phyloP scores from a whole-genome alignment of 1,140 invertebrate genomes.

The Drosophila teissieri region DNA sequence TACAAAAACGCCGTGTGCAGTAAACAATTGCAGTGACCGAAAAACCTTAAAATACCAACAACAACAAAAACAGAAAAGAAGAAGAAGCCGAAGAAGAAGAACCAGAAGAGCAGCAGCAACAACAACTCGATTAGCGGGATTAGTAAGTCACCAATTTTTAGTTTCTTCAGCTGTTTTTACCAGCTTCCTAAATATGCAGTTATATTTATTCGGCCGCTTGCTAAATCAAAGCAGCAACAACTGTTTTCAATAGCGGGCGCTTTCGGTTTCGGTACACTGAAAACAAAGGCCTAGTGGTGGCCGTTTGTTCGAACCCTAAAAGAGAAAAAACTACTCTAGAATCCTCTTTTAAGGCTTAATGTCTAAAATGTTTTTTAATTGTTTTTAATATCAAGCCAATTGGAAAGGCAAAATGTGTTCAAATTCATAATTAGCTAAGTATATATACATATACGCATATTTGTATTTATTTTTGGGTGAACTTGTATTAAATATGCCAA shows the following conservation, averaged over 20 bases:
- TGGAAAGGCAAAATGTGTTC: no score
- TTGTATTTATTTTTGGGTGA: no score
- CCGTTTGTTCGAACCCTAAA: no score
- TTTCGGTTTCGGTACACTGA: conserved; percentile 21
- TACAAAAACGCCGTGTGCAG: conserved; percentile 10
- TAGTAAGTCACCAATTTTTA: conserved; percentile 23
- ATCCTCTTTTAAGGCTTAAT: no score
- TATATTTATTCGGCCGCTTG: not conserved
- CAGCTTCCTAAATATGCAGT: not conserved
- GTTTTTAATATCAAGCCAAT: no score
- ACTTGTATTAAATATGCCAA: no score
- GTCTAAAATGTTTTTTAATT: no score
- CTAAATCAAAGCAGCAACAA: conserved; percentile 37
- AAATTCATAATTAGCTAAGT: no score
- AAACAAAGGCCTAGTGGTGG: not conserved
- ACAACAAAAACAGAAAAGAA: not conserved
- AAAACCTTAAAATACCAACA: conserved; percentile 20
- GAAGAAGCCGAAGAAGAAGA: not conserved
- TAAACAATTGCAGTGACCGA: conserved; percentile 33
- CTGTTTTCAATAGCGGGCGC: conserved; percentile 57
- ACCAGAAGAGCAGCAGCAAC: not conserved
- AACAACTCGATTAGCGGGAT: conserved; percentile 15
- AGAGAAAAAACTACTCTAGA: no score
- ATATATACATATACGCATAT: no score
- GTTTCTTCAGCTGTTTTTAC: conserved; percentile 1